Base-by-base conservation (phyloP, 2,113 vertebrate genomes). In the Plectropomus leopardus region DNA sequence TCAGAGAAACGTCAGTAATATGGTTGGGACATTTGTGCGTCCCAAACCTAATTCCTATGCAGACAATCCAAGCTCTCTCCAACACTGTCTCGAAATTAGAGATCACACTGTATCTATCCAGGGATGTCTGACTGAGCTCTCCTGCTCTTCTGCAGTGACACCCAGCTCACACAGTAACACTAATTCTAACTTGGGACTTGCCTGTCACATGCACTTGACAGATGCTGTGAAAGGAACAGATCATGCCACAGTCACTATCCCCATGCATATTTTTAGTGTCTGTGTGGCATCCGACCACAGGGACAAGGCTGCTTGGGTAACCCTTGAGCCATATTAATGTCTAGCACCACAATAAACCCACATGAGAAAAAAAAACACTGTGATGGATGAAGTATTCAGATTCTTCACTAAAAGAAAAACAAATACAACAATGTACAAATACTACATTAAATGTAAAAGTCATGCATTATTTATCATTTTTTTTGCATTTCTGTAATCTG, bases 171-270 rank as follows among this genome's bases (percentile, higher is more conserved):
- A 59, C 59, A 45, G 5, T 42, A 40, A 66, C 67, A 59, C 68
- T 7, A 40, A 45, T 34, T 59, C 67, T 67, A 47, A 73, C 47
- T 51, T n/a, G 71, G 58, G 61, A 59, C 71, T 26, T 19, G 44
- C 34, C 64, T 36, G 70, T 75, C 45, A 78, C 47, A 61, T 54
- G 44, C 76, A 69, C 63, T 73, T 54, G 57, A 63, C 48, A 32
- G 70, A n/a, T 11, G 42, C 50, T 32, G 61, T 26, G 53, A 57
- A n/a, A 44, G n/a, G 42, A 72, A n/a, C 0, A 1, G 26, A 53
- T 67, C 28, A 51, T 3, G 26, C 63, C 53, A 59, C 51, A 72
- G 50, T 42, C 23, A 8, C 32, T 51, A 21, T 67, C 26, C 53
- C 34, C 34, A 54, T 53, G 47, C 26, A n/a, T 51, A 50, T 50